These are phyloP conservation scores for Drosophila kikkawai DNA, from an alignment of 1,140 invertebrate genomes.

Conservation along the genomic window DNA sequence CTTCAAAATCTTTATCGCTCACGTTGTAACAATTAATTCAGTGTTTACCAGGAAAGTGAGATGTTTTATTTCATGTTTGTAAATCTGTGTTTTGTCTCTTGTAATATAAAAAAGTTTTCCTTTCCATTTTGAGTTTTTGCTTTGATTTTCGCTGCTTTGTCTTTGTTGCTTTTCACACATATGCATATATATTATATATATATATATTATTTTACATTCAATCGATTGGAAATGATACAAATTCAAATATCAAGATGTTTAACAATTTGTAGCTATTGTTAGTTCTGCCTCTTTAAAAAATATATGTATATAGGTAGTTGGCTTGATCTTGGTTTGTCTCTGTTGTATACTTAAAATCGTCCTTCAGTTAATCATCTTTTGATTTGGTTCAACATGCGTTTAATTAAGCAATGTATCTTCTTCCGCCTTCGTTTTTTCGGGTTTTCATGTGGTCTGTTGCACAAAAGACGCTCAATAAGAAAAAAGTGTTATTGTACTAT, in stretches of 20 bases:
- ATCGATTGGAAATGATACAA: conserved; percentile 76
- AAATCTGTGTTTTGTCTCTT: conserved; percentile 62
- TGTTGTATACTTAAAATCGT: conserved; percentile 50
- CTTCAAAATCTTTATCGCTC: conserved; percentile 41
- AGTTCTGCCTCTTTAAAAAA: conserved; percentile 68
- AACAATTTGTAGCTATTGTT: conserved; percentile 81
- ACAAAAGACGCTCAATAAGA: conserved; percentile 76
- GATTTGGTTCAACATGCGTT: conserved; percentile 40
- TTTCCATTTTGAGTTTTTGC: conserved; percentile 30
- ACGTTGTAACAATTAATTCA: conserved; percentile 50
- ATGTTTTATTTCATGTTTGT: conserved; percentile 52
- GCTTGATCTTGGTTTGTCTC: conserved; percentile 30
- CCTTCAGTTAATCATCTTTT: conserved; percentile 37
- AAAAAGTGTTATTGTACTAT: conserved; percentile 82
- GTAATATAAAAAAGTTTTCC: conserved; percentile 77
- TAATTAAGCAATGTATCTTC: not conserved
- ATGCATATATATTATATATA: conserved; percentile 55
- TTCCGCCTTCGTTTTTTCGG: conserved; percentile 14
- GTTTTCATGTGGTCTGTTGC: conserved; percentile 50
- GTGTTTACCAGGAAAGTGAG: conserved; percentile 74
- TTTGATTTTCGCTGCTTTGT: conserved; percentile 48
- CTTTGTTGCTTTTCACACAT: conserved; percentile 28
- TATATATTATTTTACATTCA: conserved; percentile 60
- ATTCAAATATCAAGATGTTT: conserved; percentile 80
- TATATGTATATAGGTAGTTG: conserved; percentile 59